Conservation (phyloP, 2,888 invertebrate genomes). For the Cancer borealis region DNA sequence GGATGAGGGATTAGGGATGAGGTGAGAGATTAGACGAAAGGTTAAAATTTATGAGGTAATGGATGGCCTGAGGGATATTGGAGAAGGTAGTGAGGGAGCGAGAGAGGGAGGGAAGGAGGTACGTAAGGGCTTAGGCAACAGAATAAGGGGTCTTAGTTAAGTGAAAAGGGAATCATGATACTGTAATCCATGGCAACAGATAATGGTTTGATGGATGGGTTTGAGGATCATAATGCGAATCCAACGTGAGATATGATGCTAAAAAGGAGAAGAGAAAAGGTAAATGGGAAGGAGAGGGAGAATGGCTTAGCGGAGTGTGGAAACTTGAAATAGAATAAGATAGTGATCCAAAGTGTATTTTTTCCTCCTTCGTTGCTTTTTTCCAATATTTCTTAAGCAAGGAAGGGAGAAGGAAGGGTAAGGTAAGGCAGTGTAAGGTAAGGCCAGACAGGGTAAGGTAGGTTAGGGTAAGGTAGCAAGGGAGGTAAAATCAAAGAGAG, state of each 20-base stretch:
- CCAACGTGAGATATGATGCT: neutral
- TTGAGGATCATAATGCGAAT: neutral
- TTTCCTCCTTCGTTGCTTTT: neutral
- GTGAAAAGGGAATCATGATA: neutral
- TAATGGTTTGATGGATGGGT: neutral
- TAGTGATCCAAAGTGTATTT: neutral
- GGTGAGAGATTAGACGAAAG: conserved; percentile 15
- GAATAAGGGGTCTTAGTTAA: neutral
- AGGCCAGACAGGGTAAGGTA: neutral
- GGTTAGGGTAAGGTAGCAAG: neutral
- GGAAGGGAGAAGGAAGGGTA: neutral
- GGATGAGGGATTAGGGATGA: neutral
- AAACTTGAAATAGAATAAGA: neutral
- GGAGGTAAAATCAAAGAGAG: neutral
- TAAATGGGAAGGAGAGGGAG: neutral
- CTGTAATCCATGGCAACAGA: neutral
- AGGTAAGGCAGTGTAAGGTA: neutral
- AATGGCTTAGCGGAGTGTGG: neutral
- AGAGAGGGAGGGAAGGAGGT: neutral
- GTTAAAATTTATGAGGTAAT: conserved; percentile 32
- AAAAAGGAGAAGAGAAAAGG: conserved; percentile 4
- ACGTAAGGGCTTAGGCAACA: neutral
- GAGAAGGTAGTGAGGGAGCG: no score
- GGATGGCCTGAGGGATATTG: neutral
- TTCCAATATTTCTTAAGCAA: neutral